Evolutionary conservation across 1,140 invertebrate species (phyloP).

Genomic region (Lepidurus couesii): DNA sequence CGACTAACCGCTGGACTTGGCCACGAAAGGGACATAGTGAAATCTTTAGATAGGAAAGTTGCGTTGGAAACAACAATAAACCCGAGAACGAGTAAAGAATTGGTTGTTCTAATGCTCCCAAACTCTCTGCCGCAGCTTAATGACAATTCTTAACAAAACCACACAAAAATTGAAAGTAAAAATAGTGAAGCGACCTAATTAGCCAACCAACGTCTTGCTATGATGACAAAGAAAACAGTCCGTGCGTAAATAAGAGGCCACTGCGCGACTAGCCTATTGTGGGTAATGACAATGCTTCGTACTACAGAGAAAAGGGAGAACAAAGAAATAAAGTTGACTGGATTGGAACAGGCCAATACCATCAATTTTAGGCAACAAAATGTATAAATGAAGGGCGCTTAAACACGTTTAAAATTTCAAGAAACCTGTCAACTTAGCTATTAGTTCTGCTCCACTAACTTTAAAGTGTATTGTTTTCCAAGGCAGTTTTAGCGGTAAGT

Average conservation of each 20-base stretch:
- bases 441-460: too few relatives aligned
- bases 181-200: background rate
- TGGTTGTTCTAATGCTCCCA: background rate
- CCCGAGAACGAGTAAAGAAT: background rate
- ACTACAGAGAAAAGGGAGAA: background rate
- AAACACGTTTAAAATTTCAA: too few relatives aligned
- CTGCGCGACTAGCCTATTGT: background rate
- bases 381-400: too few relatives aligned
- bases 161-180: slow-evolving; percentile 12
- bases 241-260: background rate
- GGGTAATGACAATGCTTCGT: background rate
- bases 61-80: background rate
- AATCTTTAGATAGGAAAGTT: background rate
- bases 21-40: background rate
- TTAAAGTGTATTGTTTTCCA: too few relatives aligned
- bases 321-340: background rate
- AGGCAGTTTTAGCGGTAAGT: too few relatives aligned
- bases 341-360: background rate
- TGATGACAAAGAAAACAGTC: background rate
- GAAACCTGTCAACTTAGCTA: too few relatives aligned
- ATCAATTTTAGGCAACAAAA: too few relatives aligned
- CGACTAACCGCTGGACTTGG: too few relatives aligned
- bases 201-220: background rate
- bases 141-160: background rate
- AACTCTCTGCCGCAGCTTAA: background rate